Evolutionary conservation across 64 coral and sea anemone species (phyloP).

Genomic region (Stichodactyla mertensii): DNA sequence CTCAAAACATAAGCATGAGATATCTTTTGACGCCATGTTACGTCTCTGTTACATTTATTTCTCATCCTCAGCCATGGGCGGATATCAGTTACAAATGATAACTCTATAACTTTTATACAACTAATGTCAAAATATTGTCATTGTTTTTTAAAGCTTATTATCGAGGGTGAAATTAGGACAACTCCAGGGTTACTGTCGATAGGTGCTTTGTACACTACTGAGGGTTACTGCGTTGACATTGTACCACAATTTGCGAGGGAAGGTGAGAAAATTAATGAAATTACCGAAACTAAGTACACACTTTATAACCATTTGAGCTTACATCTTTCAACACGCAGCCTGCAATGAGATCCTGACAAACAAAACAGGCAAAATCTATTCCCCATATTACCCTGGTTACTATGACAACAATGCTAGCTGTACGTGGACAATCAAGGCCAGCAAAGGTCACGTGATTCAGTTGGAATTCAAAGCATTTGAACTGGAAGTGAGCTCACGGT

Average conservation of each 20-base stretch:
- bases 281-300: neutral
- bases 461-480: conserved; percentile 38
- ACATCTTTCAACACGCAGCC: neutral
- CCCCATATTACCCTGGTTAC: conserved; percentile 48
- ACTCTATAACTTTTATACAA: neutral
- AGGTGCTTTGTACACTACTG: neutral
- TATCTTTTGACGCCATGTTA: no score
- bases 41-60: no score
- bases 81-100: no score
- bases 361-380: conserved; percentile 27
- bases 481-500: conserved; percentile 24
- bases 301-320: neutral
- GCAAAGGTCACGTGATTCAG: conserved; percentile 28
- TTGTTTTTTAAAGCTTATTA: neutral
- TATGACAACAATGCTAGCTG: conserved; percentile 40
- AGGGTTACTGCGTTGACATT: neutral
- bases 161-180: neutral
- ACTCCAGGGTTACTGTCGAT: neutral
- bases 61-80: no score
- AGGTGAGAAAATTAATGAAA: neutral
- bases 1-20: no score
- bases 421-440: conserved; percentile 26
- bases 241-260: neutral
- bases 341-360: conserved; percentile 26
- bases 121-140: neutral